phyloP scores from a whole-genome alignment of 2,797 vertebrate genomes.

The Propithecus deckenii region DNA sequence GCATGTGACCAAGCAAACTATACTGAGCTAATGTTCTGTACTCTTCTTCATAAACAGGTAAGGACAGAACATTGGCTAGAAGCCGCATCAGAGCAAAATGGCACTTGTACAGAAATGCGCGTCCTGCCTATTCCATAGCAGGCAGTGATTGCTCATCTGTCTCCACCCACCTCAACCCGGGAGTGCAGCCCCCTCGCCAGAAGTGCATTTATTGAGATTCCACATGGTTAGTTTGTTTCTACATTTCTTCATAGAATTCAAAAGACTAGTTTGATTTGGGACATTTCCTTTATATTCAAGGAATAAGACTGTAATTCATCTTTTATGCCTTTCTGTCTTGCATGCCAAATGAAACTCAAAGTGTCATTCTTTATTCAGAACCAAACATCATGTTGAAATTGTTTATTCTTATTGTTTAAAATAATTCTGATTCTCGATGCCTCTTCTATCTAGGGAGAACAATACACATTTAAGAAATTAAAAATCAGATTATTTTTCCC shows the following conservation, averaged over 20 bases:
- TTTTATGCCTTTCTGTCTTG: conserved; percentile 60
- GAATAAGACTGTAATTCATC: conserved; percentile 71
- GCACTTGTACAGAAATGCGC: not conserved
- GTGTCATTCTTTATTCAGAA: conserved; percentile 57
- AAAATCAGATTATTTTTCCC: conserved; percentile 55
- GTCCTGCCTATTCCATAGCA: not conserved
- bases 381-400: conserved; percentile 67
- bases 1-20: not conserved
- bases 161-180: not conserved
- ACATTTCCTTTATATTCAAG: conserved; percentile 60
- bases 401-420: conserved; percentile 66
- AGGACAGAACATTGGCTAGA: not conserved
- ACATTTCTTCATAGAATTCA: conserved; percentile 61
- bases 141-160: not conserved
- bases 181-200: not conserved
- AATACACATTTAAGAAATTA: conserved; percentile 64
- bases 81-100: not conserved
- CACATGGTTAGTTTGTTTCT: conserved; percentile 59
- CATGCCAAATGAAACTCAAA: conserved; percentile 58
- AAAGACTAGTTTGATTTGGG: conserved; percentile 60
- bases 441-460: conserved; percentile 51
- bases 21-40: not conserved
- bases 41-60: not conserved
- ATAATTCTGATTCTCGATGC: conserved; percentile 58
- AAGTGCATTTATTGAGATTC: conserved; percentile 61